These are phyloP conservation scores for Rhynchomys soricoides DNA, from an alignment of 2,113 vertebrate genomes.

Conservation along the genomic window DNA sequence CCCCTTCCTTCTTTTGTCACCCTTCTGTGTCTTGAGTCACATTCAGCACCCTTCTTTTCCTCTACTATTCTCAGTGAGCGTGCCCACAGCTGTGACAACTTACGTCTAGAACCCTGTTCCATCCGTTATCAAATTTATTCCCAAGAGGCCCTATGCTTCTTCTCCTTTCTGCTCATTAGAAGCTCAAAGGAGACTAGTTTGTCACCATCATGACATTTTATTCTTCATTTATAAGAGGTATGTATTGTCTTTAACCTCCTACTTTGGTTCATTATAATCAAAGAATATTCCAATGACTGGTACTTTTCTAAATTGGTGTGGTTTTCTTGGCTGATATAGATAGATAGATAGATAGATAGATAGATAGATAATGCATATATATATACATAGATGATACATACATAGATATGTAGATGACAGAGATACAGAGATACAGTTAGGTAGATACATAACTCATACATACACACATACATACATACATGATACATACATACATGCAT, in stretches of 20 bases:
- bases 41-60: no score
- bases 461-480: no score
- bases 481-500: no score
- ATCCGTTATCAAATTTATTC: not conserved
- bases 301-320: not conserved
- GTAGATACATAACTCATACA: no score
- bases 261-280: not conserved
- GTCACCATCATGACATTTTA: not conserved
- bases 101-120: not conserved
- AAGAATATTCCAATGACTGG: not conserved
- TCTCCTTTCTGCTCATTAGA: not conserved
- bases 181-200: not conserved
- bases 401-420: no score
- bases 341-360: not conserved
- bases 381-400: not conserved
- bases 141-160: not conserved
- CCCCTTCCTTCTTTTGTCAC: not conserved
- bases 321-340: not conserved
- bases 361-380: not conserved
- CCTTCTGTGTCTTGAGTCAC: not conserved
- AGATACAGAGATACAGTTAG: no score
- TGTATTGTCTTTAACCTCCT: not conserved
- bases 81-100: not conserved
- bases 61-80: not conserved
- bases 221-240: not conserved